Conservation (phyloP, 2,797 vertebrate species). For the Dendrocincla fuliginosa region DNA sequence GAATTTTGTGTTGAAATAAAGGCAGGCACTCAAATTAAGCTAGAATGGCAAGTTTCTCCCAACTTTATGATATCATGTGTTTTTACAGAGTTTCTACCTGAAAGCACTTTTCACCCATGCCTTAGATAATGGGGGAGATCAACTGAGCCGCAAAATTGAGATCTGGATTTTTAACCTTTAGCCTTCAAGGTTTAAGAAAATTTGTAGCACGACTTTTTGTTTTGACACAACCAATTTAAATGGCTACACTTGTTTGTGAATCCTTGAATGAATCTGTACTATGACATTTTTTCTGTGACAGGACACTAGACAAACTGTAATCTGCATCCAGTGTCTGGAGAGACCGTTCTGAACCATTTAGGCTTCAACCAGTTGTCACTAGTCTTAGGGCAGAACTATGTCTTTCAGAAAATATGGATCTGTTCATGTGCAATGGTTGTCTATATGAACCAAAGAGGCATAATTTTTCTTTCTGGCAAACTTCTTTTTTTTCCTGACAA, state of each 20-base stretch:
- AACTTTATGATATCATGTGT: neutral
- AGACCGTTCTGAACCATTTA: neutral
- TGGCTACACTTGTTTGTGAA: neutral
- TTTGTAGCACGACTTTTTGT: neutral
- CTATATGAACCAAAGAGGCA: fast-evolving
- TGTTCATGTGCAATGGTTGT: neutral
- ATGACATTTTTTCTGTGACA: neutral
- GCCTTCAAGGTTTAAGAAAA: neutral
- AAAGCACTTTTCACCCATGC: neutral
- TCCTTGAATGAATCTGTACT: neutral
- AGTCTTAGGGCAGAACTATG: neutral
- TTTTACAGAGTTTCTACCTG: neutral
- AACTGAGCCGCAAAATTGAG: neutral
- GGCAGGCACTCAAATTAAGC: neutral
- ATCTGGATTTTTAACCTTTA: neutral
- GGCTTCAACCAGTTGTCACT: neutral
- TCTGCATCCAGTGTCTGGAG: neutral
- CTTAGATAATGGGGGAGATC: neutral
- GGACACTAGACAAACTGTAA: neutral
- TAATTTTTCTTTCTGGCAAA: neutral
- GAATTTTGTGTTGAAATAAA: neutral
- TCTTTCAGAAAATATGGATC: neutral
- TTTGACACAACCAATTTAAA: neutral
- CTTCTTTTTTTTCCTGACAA: neutral
- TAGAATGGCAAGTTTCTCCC: neutral